Percentiles rank a stretch among this genome's conserved stretches.
Evolutionary conservation across 2,797 vertebrate species (phyloP).

Genomic region (Heteromormyrus szaboi): DNA sequence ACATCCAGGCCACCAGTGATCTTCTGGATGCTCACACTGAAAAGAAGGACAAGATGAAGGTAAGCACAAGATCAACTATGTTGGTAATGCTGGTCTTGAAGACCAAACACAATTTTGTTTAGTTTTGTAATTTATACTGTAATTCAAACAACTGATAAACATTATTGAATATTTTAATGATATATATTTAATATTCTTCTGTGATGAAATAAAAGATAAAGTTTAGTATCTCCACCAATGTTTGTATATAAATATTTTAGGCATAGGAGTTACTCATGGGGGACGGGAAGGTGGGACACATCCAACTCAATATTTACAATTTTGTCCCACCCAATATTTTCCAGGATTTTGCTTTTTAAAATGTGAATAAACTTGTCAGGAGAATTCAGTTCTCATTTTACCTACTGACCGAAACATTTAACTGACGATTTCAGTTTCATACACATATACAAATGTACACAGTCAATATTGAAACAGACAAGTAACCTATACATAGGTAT

Average conservation of each 20-base stretch:
- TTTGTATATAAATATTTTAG: not conserved
- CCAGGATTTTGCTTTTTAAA: not conserved
- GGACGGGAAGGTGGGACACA: not conserved
- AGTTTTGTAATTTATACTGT: not conserved
- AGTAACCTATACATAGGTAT: not conserved
- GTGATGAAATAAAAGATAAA: not conserved
- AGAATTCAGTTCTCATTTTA: not conserved
- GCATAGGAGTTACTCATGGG: not conserved
- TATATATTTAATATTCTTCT: not conserved
- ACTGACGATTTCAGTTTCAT: not conserved
- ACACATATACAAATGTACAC: not conserved
- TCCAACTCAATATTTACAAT: not conserved
- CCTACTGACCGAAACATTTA: not conserved
- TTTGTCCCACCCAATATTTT: not conserved
- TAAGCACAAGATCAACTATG: conserved; percentile 32
- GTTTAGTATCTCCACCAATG: not conserved
- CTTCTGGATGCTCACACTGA: conserved; percentile 75
- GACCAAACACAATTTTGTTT: not conserved
- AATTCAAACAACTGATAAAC: not conserved
- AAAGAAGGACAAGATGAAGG: conserved; percentile 87
- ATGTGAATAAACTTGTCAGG: not conserved
- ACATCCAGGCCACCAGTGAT: conserved; percentile 72
- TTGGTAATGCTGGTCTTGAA: not conserved
- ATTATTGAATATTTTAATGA: not conserved
- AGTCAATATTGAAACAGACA: not conserved